Percentiles rank a stretch among this genome's conserved stretches.
Conservation (phyloP, 64 coral and sea anemone species). For the Montipora efflorescens region DNA sequence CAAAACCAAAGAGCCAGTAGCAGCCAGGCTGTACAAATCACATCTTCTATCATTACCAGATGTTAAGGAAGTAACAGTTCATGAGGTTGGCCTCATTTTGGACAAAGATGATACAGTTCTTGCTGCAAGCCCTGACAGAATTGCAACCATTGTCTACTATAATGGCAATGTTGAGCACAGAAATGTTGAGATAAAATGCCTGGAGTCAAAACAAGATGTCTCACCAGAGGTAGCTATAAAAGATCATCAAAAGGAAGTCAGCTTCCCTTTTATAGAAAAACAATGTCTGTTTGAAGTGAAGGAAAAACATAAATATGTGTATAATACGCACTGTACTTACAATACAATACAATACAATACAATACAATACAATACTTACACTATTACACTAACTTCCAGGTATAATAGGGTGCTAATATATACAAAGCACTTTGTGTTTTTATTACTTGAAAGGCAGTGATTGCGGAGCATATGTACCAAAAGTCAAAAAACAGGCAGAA, state of each 20-base stretch:
- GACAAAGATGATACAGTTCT: slow-evolving; percentile 6
- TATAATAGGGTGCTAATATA: too few species aligned
- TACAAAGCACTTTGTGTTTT: too few species aligned
- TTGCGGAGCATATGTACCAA: too few species aligned
- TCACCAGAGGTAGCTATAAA: slow-evolving; percentile 11
- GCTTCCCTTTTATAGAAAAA: not conserved
- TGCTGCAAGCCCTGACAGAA: slow-evolving; percentile 27
- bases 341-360: too few species aligned
- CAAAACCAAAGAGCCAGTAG: not conserved
- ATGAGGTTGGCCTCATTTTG: slow-evolving; percentile 1
- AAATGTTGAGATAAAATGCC: slow-evolving; percentile 16
- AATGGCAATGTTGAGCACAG: not conserved
- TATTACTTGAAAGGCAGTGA: too few species aligned
- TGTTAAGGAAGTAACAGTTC: not conserved
- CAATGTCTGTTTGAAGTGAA: not conserved
- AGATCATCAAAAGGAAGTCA: slow-evolving; percentile 5
- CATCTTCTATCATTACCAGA: not conserved
- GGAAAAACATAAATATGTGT: slow-evolving; percentile 16
- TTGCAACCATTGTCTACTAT: not conserved
- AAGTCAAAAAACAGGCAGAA: too few species aligned
- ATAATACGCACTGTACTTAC: too few species aligned
- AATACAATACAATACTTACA: too few species aligned
- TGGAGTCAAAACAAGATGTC: not conserved
- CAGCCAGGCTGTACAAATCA: not conserved
- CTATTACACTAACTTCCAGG: too few species aligned